These are phyloP conservation scores for Calameuta filiformis DNA, from an alignment of 2,888 invertebrate genomes.

Conservation along the genomic window DNA sequence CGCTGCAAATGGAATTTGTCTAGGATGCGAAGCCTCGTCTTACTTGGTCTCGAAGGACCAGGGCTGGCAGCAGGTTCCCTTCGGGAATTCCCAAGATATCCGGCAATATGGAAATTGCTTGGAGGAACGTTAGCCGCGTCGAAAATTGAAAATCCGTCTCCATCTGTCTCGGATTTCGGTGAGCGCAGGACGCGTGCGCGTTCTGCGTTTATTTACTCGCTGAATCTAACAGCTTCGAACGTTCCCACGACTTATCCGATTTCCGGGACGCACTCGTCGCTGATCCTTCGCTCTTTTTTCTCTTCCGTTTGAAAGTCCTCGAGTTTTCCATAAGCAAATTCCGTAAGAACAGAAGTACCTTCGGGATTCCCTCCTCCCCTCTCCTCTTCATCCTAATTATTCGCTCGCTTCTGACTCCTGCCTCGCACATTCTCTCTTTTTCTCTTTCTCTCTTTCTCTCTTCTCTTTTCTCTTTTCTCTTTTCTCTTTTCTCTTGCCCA, in stretches of 20 bases:
- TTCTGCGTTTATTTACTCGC: background rate
- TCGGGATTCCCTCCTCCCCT: background rate
- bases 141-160: too few species aligned
- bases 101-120: conserved; percentile 37
- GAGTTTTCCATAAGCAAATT: background rate
- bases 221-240: background rate
- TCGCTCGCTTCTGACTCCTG: background rate
- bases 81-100: conserved; percentile 1
- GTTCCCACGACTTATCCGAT: background rate
- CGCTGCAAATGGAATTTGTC: conserved; percentile 43
- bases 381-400: too few species aligned
- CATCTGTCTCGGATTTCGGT: background rate
- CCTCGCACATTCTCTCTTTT: background rate
- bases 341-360: background rate
- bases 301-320: too few species aligned
- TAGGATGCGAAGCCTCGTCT: conserved; percentile 35
- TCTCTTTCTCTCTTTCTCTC: conserved; percentile 9
- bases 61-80: background rate
- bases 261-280: background rate
- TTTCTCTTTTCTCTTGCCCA: background rate
- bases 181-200: background rate
- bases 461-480: too few species aligned
- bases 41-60: conserved; percentile 10
- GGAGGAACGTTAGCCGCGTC: background rate
- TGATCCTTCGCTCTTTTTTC: background rate